Percentiles rank a stretch among this genome's conserved stretches.
Evolutionary conservation across 2,888 invertebrate species (phyloP).

Genomic region (Trissolcus brochymenae): DNA sequence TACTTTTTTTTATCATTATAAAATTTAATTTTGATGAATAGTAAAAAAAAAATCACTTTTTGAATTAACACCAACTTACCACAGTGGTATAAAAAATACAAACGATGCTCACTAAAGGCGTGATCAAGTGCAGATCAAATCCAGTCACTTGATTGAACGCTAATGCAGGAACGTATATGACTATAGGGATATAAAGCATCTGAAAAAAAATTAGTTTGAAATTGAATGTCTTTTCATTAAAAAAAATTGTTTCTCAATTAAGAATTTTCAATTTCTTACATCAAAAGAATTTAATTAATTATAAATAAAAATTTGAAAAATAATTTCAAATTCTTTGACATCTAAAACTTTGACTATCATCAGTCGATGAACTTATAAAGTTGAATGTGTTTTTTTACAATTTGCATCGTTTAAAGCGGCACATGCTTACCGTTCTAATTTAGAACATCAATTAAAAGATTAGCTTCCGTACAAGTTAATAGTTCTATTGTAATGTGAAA

Average conservation of each 20-base stretch:
- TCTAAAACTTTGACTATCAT: too few species aligned
- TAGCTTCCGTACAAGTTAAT: conserved; percentile 6
- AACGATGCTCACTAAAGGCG: conserved; percentile 88
- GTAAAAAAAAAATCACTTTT: background rate
- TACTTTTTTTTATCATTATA: too few species aligned
- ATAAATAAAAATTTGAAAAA: too few species aligned
- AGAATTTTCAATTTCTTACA: background rate
- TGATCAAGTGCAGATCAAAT: conserved; percentile 86
- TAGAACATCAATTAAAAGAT: background rate
- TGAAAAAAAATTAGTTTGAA: conserved; percentile 54
- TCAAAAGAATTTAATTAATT: background rate
- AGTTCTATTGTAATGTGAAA: conserved; percentile 14
- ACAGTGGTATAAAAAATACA: conserved; percentile 95
- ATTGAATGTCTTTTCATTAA: background rate
- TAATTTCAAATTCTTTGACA: too few species aligned
- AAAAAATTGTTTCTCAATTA: background rate
- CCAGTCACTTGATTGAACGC: conserved; percentile 93
- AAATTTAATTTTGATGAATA: background rate
- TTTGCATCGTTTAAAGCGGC: too few species aligned
- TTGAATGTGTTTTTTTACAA: too few species aligned
- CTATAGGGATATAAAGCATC: conserved; percentile 87
- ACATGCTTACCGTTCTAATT: background rate
- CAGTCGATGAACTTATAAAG: too few species aligned
- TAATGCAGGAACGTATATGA: conserved; percentile 91
- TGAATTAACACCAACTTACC: conserved; percentile 78